These are phyloP conservation scores for Odontesthes bonariensis DNA, from an alignment of 2,113 vertebrate species.

Conservation along the genomic window DNA sequence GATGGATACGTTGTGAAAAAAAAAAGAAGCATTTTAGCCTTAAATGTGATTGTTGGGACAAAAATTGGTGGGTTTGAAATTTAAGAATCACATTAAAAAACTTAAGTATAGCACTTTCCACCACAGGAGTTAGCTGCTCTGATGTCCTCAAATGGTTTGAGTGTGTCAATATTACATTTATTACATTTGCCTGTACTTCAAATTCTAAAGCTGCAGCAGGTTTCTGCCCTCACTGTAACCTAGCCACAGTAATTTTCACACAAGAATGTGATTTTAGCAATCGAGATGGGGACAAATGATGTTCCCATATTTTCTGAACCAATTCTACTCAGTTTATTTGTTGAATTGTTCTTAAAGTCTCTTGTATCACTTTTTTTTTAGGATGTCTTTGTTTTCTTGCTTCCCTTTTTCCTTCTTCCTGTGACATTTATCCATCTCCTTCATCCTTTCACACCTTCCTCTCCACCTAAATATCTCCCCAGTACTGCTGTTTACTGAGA, in stretches of 20 bases:
- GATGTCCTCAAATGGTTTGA: constrained; percentile 24
- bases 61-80: not conserved
- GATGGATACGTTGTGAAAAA: no score
- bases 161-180: constrained; percentile 55
- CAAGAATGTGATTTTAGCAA: constrained; percentile 3
- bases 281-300: constrained; percentile 42
- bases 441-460: not conserved
- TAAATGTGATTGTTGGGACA: no score
- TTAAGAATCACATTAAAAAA: not conserved
- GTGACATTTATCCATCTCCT: constrained; percentile 16
- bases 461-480: constrained; percentile 16
- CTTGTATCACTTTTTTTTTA: not conserved
- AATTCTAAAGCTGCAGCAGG: constrained; percentile 22
- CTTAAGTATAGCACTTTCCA: not conserved
- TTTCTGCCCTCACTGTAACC: constrained; percentile 15
- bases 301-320: not conserved
- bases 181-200: constrained; percentile 43
- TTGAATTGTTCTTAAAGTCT: constrained; percentile 9
- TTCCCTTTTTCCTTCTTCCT: not conserved
- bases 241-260: constrained; percentile 6
- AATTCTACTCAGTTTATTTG: constrained; percentile 11
- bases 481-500: constrained; percentile 53
- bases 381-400: not conserved
- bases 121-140: not conserved
- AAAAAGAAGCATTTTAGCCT: no score